Conservation (phyloP, 2,797 vertebrate genomes). For the Pseudomugil tenellus region DNA sequence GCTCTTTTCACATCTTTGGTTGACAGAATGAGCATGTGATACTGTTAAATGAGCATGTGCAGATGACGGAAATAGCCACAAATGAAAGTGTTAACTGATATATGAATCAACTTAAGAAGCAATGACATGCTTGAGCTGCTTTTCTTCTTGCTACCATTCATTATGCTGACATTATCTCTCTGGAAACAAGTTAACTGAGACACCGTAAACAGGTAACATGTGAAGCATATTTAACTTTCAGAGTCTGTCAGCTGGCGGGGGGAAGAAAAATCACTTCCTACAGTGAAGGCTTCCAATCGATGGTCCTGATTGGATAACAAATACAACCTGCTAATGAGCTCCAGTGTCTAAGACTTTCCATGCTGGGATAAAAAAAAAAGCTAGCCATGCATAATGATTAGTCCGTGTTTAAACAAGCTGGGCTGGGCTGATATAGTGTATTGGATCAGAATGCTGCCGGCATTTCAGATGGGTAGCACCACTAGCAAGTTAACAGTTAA, state of each 20-base stretch:
- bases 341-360: constrained; percentile 50
- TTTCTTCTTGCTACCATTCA: constrained; percentile 15
- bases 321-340: constrained; percentile 65
- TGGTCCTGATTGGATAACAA: constrained; percentile 60
- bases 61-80: constrained; percentile 1
- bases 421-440: constrained; percentile 32
- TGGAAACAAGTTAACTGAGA: constrained; percentile 32
- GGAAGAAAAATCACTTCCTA: constrained; percentile 36
- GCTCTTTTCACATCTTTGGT: not conserved
- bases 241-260: constrained; percentile 14
- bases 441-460: constrained; percentile 32
- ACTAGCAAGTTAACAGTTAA: constrained; percentile 40
- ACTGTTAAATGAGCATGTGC: constrained; percentile 2
- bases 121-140: not conserved
- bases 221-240: constrained; percentile 36
- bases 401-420: constrained; percentile 53
- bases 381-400: constrained; percentile 55
- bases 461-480: constrained; percentile 41
- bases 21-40: not conserved
- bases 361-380: constrained; percentile 51
- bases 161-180: constrained; percentile 45
- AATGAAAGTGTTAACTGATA: not conserved
- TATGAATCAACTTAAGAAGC: not conserved
- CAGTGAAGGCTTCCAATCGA: constrained; percentile 46
- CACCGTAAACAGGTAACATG: constrained; percentile 49